Conservation (phyloP, 1,140 invertebrate species). For the Oppia nitens region DNA sequence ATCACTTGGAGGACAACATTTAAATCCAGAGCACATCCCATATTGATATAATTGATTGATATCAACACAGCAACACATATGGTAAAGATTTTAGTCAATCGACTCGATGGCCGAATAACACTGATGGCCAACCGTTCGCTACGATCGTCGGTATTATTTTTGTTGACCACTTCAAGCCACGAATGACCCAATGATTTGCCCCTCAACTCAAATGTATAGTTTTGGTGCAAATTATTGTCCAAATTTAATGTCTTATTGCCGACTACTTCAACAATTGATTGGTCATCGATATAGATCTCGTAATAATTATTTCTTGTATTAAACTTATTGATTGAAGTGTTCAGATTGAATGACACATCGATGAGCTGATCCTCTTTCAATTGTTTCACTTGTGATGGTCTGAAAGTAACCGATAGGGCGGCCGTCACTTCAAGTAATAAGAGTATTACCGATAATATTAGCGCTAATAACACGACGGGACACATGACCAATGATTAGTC, state of each 20-base stretch:
- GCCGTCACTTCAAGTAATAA: constrained; percentile 17
- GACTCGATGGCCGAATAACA: constrained; percentile 12
- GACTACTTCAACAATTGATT: constrained; percentile 11
- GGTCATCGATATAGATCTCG: constrained; percentile 4
- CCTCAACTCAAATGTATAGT: constrained; percentile 32
- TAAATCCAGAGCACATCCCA: constrained; percentile 76
- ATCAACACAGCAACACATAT: constrained; percentile 57
- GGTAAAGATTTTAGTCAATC: constrained; percentile 43
- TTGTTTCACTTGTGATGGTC: constrained; percentile 11
- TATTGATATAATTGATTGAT: constrained; percentile 73
- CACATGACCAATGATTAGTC: constrained; percentile 13
- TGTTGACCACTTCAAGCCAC: constrained; percentile 23
- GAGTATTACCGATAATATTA: constrained; percentile 17
- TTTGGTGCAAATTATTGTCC: not conserved
- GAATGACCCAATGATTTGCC: constrained; percentile 45
- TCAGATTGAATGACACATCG: constrained; percentile 10
- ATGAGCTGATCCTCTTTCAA: constrained; percentile 11
- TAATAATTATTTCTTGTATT: not conserved
- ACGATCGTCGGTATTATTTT: constrained; percentile 2
- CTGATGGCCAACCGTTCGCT: constrained; percentile 6
- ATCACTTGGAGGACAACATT: constrained; percentile 47
- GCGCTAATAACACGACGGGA: constrained; percentile 17
- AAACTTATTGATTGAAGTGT: not conserved
- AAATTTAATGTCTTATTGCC: constrained; percentile 1
- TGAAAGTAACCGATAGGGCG: constrained; percentile 18